Evolutionary conservation across 2,888 invertebrate species (phyloP).

Genomic region (Apodemia duryi): DNA sequence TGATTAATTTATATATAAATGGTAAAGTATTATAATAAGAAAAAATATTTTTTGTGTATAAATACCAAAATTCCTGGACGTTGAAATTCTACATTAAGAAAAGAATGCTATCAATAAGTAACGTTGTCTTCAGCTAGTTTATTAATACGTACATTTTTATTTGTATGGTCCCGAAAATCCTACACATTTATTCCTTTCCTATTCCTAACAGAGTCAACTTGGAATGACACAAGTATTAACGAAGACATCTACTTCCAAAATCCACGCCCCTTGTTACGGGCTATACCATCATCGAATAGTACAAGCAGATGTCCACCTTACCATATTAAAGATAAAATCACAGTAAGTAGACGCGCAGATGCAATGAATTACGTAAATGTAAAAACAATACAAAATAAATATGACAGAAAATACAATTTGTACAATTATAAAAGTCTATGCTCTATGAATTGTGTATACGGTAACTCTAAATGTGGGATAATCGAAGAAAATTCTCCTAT

Average conservation of each 20-base stretch:
- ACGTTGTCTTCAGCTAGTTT: too few species aligned
- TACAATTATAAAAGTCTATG: constrained; percentile 40
- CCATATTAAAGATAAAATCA: neutral
- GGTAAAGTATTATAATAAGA: too few species aligned
- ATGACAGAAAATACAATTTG: neutral
- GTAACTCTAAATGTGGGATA: constrained; percentile 19
- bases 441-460: constrained; percentile 46
- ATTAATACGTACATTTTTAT: neutral
- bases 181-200: neutral
- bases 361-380: neutral
- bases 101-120: too few species aligned
- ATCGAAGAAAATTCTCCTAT: constrained; percentile 33
- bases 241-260: neutral
- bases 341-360: neutral
- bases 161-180: neutral
- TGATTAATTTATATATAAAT: too few species aligned
- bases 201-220: constrained; percentile 3
- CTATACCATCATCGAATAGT: neutral
- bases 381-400: neutral
- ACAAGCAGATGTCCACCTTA: neutral
- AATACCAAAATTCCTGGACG: too few species aligned
- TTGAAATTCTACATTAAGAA: too few species aligned
- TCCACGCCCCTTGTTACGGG: neutral
- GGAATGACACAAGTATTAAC: neutral
- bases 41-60: too few species aligned